A percentile compares a stretch with the other conserved stretches of the same genome.
Conservation (phyloP, 1,140 invertebrate genomes). For the Nebria ingens region DNA sequence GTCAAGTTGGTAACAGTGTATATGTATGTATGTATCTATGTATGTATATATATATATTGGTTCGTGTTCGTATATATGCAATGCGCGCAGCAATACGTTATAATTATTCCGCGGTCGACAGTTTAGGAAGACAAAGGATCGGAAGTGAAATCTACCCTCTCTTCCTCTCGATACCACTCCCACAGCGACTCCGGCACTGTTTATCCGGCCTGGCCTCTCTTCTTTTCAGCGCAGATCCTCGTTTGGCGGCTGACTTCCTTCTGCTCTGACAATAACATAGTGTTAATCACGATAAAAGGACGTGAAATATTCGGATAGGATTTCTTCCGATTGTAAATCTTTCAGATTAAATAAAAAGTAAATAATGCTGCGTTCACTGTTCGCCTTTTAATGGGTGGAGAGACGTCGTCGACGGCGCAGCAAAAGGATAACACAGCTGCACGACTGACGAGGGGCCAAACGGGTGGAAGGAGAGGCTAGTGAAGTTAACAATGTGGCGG, state of each 20-base stretch:
- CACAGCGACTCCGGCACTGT: neutral
- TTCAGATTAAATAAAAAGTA: slow-evolving; percentile 10
- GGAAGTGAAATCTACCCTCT: neutral
- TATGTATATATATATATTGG: neutral
- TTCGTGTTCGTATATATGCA: neutral
- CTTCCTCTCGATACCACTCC: neutral
- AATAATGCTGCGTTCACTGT: slow-evolving; percentile 5
- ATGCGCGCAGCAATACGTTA: neutral
- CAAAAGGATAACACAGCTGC: neutral
- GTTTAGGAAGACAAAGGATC: neutral
- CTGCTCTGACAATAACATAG: neutral
- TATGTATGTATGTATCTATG: neutral
- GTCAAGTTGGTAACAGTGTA: too few relatives aligned
- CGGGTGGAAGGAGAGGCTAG: too few relatives aligned
- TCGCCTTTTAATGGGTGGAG: neutral
- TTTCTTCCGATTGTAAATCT: slow-evolving; percentile 7
- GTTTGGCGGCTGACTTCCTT: too few relatives aligned
- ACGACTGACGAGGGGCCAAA: neutral
- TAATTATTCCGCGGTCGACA: neutral
- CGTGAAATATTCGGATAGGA: slow-evolving; percentile 7
- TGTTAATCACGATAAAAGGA: slow-evolving; percentile 9
- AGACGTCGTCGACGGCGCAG: neutral
- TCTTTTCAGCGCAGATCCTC: too few relatives aligned
- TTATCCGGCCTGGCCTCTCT: too few relatives aligned
- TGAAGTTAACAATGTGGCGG: too few relatives aligned